Percentiles rank a stretch among this genome's conserved stretches.
These are phyloP conservation scores for Cylloceria caligata DNA, from an alignment of 2,888 invertebrate genomes.

Conservation along the genomic window DNA sequence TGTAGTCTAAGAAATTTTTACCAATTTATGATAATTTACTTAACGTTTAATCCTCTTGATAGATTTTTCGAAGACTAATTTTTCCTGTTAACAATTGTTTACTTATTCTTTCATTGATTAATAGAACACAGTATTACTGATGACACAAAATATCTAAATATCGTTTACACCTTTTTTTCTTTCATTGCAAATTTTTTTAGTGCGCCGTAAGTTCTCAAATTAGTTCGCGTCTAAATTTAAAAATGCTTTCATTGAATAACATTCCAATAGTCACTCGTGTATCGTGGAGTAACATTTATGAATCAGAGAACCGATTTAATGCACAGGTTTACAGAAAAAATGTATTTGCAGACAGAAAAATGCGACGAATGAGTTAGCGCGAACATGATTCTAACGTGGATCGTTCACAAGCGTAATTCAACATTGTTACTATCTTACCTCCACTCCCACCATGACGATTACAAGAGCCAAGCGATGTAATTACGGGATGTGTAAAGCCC, in stretches of 20 bases:
- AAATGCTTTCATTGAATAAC: neutral
- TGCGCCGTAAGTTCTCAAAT: neutral
- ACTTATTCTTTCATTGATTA: neutral
- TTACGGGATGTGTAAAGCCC: neutral
- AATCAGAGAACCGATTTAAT: neutral
- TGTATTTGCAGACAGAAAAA: neutral
- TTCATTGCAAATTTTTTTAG: constrained; percentile 7
- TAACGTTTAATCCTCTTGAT: neutral
- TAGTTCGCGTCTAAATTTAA: neutral
- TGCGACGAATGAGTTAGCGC: constrained; percentile 2
- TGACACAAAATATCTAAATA: no score
- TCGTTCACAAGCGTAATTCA: neutral
- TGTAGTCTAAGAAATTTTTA: neutral
- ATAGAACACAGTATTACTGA: neutral
- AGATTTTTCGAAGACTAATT: neutral
- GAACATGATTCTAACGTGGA: neutral
- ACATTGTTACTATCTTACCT: neutral
- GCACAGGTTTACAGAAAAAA: neutral
- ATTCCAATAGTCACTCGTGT: neutral
- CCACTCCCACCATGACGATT: constrained; percentile 9
- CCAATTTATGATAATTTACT: neutral
- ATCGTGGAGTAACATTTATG: neutral
- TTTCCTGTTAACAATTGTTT: constrained; percentile 1
- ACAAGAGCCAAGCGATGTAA: constrained; percentile 25
- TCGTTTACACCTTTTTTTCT: no score